Evolutionary conservation across 1,140 invertebrate species (phyloP).

Genomic region (Chironomus tepperi): DNA sequence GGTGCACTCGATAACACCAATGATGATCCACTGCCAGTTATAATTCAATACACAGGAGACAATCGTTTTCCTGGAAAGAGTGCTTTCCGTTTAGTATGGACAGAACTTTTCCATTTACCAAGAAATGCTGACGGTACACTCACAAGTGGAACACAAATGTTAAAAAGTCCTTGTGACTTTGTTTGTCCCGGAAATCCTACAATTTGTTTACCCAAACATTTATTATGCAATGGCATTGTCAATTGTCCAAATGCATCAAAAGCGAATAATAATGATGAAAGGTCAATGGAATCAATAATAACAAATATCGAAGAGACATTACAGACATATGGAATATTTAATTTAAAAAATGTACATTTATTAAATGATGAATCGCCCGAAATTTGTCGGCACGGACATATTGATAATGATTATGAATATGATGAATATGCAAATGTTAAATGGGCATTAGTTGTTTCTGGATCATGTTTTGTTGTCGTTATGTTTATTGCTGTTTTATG

Average conservation of each 20-base stretch:
- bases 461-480: slow-evolving; percentile 38
- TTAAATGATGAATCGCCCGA: slow-evolving; percentile 56
- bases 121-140: slow-evolving; percentile 70
- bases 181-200: slow-evolving; percentile 72
- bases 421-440: slow-evolving; percentile 43
- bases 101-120: slow-evolving; percentile 76
- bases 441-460: slow-evolving; percentile 45
- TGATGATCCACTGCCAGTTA: slow-evolving; percentile 49
- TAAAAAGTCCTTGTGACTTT: slow-evolving; percentile 65
- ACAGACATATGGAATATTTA: slow-evolving; percentile 45
- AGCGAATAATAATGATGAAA: slow-evolving; percentile 35
- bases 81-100: slow-evolving; percentile 81
- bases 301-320: slow-evolving; percentile 47
- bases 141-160: slow-evolving; percentile 54
- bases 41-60: slow-evolving; percentile 59
- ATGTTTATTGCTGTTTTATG: slow-evolving; percentile 40
- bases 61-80: slow-evolving; percentile 54
- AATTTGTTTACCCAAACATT: slow-evolving; percentile 66
- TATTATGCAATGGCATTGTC: slow-evolving; percentile 77
- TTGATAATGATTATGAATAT: slow-evolving; percentile 28
- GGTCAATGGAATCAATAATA: slow-evolving; percentile 40
- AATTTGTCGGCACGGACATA: slow-evolving; percentile 42
- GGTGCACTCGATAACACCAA: slow-evolving; percentile 51
- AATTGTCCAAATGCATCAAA: slow-evolving; percentile 66
- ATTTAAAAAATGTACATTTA: slow-evolving; percentile 40